phyloP scores from a whole-genome alignment of 2,888 invertebrate species.

The Carabus problematicus region DNA sequence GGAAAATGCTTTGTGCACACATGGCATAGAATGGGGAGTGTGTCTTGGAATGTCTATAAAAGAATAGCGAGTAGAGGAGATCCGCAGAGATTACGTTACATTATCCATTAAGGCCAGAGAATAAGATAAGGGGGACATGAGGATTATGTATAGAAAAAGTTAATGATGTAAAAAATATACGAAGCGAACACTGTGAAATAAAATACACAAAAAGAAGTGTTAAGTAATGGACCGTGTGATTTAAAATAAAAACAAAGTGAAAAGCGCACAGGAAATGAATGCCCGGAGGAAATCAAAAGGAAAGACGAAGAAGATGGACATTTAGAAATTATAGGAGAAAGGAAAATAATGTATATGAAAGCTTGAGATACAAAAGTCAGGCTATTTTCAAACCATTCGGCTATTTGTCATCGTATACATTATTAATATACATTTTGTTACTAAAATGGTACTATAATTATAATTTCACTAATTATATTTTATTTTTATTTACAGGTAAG shows the following conservation, averaged over 20 bases:
- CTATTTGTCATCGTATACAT: no score
- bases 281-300: not conserved
- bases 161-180: conserved; percentile 26
- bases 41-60: not conserved
- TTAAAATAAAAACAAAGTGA: conserved; percentile 28
- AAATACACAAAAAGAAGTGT: conserved; percentile 30
- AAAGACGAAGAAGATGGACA: not conserved
- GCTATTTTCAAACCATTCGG: no score
- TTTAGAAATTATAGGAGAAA: conserved; percentile 1
- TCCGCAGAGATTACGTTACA: conserved; percentile 26
- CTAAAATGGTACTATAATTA: no score
- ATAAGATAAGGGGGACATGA: conserved; percentile 19
- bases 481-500: no score
- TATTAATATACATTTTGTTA: no score
- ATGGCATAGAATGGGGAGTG: no score
- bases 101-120: conserved; percentile 32
- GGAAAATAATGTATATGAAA: no score
- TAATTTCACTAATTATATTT: no score
- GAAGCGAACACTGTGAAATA: conserved; percentile 4
- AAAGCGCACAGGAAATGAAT: not conserved
- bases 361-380: no score
- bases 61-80: conserved; percentile 3
- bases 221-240: conserved; percentile 30
- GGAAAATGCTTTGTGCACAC: no score
- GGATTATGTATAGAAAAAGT: conserved; percentile 23